Conservation (phyloP, 2,888 invertebrate genomes). For the Ennomos erosarius region DNA sequence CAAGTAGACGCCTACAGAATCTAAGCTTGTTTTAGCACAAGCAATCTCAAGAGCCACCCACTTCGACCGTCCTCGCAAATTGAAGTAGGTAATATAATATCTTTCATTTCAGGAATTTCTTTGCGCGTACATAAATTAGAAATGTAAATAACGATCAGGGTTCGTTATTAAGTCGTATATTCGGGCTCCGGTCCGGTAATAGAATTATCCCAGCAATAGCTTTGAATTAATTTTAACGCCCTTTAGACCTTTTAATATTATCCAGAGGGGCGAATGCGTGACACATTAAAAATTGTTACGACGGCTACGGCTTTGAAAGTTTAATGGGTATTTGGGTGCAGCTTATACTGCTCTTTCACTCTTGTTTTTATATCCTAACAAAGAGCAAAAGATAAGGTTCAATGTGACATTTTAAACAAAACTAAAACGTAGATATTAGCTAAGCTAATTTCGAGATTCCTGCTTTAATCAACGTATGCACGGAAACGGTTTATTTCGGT, state of each 20-base stretch:
- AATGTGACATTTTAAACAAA: no score
- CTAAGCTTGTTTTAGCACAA: no score
- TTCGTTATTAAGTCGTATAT: constrained; percentile 32
- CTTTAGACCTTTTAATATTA: constrained; percentile 63
- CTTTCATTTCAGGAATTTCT: constrained; percentile 24
- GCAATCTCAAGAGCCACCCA: no score
- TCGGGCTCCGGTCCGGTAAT: constrained; percentile 60
- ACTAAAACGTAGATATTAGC: no score
- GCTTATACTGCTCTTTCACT: constrained; percentile 5
- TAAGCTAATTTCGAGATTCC: no score
- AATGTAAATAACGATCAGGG: constrained; percentile 52
- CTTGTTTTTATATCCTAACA: neutral
- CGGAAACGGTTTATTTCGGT: no score
- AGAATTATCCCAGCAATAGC: constrained; percentile 70
- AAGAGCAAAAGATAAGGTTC: no score
- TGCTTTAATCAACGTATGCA: no score
- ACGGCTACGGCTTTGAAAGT: constrained; percentile 41
- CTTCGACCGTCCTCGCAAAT: no score
- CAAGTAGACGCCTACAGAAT: no score
- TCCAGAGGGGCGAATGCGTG: constrained; percentile 52
- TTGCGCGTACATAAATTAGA: constrained; percentile 40
- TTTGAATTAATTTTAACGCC: constrained; percentile 68
- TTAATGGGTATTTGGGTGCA: constrained; percentile 30
- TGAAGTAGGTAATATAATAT: constrained; percentile 5
- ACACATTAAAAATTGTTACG: constrained; percentile 55